A percentile compares a stretch with the other conserved stretches of the same genome.
Evolutionary conservation across 1,140 invertebrate species (phyloP).

Genomic region (Drosophila willistoni): DNA sequence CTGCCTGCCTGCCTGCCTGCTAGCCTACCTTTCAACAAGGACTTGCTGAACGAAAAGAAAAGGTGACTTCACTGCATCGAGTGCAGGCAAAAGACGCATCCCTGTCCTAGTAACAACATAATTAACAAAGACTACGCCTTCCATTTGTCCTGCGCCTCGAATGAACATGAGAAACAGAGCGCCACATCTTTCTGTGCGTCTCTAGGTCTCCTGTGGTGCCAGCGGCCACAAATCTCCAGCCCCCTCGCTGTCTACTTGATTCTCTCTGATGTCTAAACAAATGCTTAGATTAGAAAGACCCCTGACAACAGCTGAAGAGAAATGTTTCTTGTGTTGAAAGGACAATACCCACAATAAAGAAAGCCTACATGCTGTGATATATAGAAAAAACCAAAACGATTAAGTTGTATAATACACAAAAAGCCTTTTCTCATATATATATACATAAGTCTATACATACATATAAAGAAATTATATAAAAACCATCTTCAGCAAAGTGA

Average conservation of each 20-base stretch:
- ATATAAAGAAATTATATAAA: not conserved
- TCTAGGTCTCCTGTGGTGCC: slow-evolving; percentile 8
- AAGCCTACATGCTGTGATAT: slow-evolving; percentile 11
- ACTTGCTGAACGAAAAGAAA: slow-evolving; percentile 1
- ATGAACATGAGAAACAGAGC: not conserved
- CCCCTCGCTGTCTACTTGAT: not conserved
- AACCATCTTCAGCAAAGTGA: not conserved
- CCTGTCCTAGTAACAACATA: slow-evolving; percentile 17
- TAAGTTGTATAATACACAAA: slow-evolving; percentile 15
- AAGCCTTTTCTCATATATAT: not conserved
- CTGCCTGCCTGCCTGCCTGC: not conserved
- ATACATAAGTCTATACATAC: not conserved
- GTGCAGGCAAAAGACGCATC: slow-evolving; percentile 21
- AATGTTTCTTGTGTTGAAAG: not conserved
- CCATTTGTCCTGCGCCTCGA: not conserved
- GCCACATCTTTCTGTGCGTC: not conserved
- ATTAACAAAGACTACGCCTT: slow-evolving; percentile 23
- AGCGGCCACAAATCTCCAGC: not conserved
- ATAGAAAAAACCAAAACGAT: slow-evolving; percentile 6
- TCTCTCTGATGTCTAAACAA: slow-evolving; percentile 11
- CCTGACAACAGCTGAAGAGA: slow-evolving; percentile 5
- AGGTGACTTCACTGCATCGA: slow-evolving; percentile 13
- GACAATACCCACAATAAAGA: slow-evolving; percentile 6
- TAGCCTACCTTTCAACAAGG: not conserved
- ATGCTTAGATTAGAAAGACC: slow-evolving; percentile 16